Evolutionary conservation across 2,797 vertebrate species (phyloP).

Genomic region (Enteromius fasciolatus): DNA sequence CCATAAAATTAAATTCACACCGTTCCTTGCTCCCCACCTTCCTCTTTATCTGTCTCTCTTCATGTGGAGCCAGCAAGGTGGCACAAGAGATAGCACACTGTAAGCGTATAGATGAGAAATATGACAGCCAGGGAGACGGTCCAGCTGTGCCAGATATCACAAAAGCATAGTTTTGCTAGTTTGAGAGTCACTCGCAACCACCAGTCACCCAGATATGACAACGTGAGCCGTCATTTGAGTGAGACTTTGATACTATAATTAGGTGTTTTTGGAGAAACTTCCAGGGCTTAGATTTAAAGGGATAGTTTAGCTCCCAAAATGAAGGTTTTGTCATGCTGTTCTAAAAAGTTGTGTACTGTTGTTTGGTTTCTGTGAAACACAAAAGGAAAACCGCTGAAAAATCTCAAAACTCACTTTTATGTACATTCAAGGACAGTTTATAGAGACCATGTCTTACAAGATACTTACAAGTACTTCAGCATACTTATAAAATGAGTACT

Average conservation of each 20-base stretch:
- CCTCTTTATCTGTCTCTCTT: slow-evolving; percentile 54
- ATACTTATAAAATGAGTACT: not conserved
- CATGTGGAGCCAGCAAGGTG: slow-evolving; percentile 57
- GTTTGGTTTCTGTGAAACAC: not conserved
- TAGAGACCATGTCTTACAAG: not conserved
- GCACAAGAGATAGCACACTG: slow-evolving; percentile 52
- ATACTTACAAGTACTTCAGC: not conserved
- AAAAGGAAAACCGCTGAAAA: not conserved
- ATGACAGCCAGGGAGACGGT: slow-evolving; percentile 31
- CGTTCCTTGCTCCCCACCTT: slow-evolving; percentile 60
- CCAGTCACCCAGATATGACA: slow-evolving; percentile 35
- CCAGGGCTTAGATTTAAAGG: not conserved
- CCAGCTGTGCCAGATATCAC: slow-evolving; percentile 46
- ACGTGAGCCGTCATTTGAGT: slow-evolving; percentile 46
- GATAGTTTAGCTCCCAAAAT: not conserved
- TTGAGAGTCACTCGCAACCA: slow-evolving; percentile 32
- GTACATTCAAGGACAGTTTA: not conserved
- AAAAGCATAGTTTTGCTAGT: slow-evolving; percentile 47
- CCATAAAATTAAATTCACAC: slow-evolving; percentile 67
- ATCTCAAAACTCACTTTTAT: not conserved
- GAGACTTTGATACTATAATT: slow-evolving; percentile 45
- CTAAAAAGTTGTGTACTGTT: not conserved
- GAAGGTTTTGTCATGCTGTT: not conserved
- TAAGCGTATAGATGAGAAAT: slow-evolving; percentile 46
- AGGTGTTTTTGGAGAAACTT: slow-evolving; percentile 27